These are phyloP conservation scores for Mayetiola destructor DNA, from an alignment of 2,888 invertebrate species.

Conservation along the genomic window DNA sequence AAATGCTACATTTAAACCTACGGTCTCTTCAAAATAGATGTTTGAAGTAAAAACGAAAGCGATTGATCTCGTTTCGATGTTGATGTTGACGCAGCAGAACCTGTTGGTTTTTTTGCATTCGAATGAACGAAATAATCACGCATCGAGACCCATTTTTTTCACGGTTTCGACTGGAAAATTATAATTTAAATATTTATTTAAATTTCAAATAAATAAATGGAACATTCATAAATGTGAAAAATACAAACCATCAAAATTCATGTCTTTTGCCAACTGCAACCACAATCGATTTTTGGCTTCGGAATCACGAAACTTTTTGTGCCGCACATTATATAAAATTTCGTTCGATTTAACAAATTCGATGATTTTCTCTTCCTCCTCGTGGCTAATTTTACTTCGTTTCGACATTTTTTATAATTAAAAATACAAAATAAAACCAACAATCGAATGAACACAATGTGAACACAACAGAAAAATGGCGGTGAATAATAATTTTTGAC, in stretches of 20 bases:
- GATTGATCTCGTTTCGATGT: not conserved
- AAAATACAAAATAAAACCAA: not conserved
- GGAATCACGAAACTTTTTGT: not conserved
- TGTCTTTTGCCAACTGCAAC: not conserved
- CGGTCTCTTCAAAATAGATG: not conserved
- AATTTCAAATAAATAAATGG: too few species aligned
- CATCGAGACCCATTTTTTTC: too few species aligned
- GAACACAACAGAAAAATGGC: not conserved
- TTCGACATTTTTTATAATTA: not conserved
- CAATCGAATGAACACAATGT: too few species aligned
- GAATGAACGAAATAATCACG: too few species aligned
- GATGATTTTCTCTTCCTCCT: constrained; percentile 1
- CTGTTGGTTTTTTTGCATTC: not conserved
- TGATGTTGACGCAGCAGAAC: not conserved
- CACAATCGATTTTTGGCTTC: constrained; percentile 5
- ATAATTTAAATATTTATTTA: too few species aligned
- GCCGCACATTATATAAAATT: not conserved
- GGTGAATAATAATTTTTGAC: too few species aligned
- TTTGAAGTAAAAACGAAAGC: constrained; percentile 1
- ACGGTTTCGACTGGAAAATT: too few species aligned
- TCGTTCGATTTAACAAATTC: not conserved
- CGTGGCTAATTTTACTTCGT: not conserved
- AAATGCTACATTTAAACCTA: not conserved
- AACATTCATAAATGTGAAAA: too few species aligned
- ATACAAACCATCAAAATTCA: not conserved